These are phyloP conservation scores for Eulemur macaco DNA, from an alignment of 2,113 vertebrate species.

Conservation along the genomic window DNA sequence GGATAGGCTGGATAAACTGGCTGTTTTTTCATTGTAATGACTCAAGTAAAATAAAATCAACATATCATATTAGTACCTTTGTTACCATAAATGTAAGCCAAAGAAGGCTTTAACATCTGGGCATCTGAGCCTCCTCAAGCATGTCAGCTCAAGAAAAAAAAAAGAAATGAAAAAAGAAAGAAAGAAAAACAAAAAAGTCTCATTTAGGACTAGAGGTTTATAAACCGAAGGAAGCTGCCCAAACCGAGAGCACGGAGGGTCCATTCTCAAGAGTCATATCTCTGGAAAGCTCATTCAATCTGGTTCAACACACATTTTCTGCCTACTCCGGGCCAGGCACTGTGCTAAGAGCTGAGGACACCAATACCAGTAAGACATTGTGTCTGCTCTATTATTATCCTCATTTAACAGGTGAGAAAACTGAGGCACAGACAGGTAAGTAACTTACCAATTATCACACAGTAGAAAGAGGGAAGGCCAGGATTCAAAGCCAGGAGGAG, in stretches of 20 bases:
- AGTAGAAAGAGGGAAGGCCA: neutral
- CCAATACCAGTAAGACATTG: neutral
- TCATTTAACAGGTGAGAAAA: constrained; percentile 1
- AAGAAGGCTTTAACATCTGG: neutral
- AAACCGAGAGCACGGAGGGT: neutral
- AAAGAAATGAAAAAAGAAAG: no score
- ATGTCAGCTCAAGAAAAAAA: no score
- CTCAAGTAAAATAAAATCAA: neutral
- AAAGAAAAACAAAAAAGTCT: neutral
- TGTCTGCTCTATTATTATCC: neutral
- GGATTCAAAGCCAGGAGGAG: neutral
- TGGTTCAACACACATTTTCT: neutral
- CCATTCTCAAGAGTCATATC: neutral
- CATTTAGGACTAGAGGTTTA: neutral
- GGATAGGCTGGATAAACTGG: neutral
- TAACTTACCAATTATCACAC: neutral
- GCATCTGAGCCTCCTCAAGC: neutral
- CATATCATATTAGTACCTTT: neutral
- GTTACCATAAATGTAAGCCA: neutral
- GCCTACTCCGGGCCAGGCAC: neutral
- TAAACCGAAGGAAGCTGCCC: neutral
- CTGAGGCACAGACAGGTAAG: neutral
- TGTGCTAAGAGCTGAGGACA: neutral
- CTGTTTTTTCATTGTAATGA: neutral
- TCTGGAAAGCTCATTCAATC: neutral